Evolutionary conservation across 2,888 invertebrate genomes (phyloP).

Genomic region (Pandemis heparana): DNA sequence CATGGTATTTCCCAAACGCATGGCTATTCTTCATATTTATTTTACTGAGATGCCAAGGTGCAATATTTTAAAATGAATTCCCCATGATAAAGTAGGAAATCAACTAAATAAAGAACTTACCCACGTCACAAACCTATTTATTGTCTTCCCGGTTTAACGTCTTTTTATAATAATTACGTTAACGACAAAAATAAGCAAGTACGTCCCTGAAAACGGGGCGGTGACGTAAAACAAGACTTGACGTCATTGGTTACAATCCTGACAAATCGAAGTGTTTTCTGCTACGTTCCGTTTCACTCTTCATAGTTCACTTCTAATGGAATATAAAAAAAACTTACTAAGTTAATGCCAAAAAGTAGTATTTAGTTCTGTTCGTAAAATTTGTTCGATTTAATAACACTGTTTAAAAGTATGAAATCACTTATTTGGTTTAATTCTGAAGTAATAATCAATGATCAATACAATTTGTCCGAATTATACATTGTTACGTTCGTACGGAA

Average conservation of each 20-base stretch:
- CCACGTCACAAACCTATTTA: slow-evolving; percentile 46
- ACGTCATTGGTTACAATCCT: slow-evolving; percentile 74
- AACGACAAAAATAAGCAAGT: slow-evolving; percentile 73
- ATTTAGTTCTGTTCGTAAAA: too few species aligned
- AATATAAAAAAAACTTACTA: neutral
- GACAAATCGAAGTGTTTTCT: slow-evolving; percentile 52
- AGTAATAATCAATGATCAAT: slow-evolving; percentile 38
- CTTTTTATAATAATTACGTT: slow-evolving; percentile 64
- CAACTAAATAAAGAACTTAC: slow-evolving; percentile 27
- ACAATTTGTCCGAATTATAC: slow-evolving; percentile 54
- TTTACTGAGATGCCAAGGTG: neutral
- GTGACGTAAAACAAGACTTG: slow-evolving; percentile 73
- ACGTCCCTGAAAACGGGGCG: slow-evolving; percentile 81
- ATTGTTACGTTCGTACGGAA: slow-evolving; percentile 54
- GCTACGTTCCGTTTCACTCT: slow-evolving; percentile 65
- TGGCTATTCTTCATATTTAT: neutral
- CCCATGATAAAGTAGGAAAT: slow-evolving; percentile 12
- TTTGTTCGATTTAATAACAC: neutral
- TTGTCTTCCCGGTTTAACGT: slow-evolving; percentile 55
- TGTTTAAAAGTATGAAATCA: slow-evolving; percentile 10
- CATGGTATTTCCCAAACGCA: neutral
- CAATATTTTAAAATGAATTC: neutral
- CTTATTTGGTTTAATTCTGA: neutral
- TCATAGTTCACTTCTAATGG: neutral
- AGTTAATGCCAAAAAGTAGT: neutral